Base-by-base conservation (phyloP, 1,140 invertebrate genomes). In the Zeugodacus cucurbitae region DNA sequence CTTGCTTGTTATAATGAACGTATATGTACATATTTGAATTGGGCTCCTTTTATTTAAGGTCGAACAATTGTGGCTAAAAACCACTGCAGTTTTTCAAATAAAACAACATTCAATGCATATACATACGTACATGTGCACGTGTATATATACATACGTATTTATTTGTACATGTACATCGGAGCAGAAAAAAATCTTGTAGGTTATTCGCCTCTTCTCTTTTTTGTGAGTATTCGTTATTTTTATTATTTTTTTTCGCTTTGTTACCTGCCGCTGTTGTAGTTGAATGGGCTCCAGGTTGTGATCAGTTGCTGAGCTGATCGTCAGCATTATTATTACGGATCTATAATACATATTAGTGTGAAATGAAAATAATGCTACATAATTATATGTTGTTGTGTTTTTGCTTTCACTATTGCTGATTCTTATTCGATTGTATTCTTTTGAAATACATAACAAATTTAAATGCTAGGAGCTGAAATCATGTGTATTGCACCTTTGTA, bases 161-260 rank as follows among this genome's bases (percentile, higher is more conserved):
- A 37, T 37, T 41, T n/a, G 17, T 70, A 34, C 14, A 70, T 70
- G 22, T 41, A 62, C 58, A 62, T 22, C 6, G 17, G n/a, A n/a
- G n/a, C n/a, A 22, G 14, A 17, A 37, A 74, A 74, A 74, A 37
- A 34, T 14, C 34, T 74, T 74, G 67, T 37, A 74, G 67, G 67
- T 74, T 74, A 74, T 74, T 74, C 67, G 67, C 67, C 67, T 37
- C 32, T 74, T 41, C 20, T 74, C 34, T 74, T 62, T 37, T 74
- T 74, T 74, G 67, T 74, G 34, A 74, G 34, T 17, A 41, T 37
- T 74, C 32, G 20, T 74, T 74, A 2, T 37, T 74, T 74, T 74
- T n/a, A 67, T 37, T 74, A 32, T 37, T 70, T 34, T 34, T 74
- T 34, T 37, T 74, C 17, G 22, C 34, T 34, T 22, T 74, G 34